Conservation (phyloP, 2,888 invertebrate species). For the Aphodius granarius region DNA sequence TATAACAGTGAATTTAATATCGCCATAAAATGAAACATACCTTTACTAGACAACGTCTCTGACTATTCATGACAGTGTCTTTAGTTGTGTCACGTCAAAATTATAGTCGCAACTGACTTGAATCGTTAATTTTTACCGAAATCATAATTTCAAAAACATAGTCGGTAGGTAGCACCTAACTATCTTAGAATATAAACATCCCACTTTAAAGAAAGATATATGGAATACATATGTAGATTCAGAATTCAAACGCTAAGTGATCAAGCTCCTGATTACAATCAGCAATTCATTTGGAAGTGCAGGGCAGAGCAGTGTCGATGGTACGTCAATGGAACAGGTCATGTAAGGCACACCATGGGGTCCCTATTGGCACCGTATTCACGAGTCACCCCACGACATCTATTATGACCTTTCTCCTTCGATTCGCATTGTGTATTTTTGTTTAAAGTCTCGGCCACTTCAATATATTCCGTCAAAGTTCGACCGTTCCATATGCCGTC, state of each 20-base stretch:
- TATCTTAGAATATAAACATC: too few relatives aligned
- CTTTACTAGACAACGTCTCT: too few relatives aligned
- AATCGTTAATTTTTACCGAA: too few relatives aligned
- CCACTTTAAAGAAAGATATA: too few relatives aligned
- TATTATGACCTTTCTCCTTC: conserved; percentile 48
- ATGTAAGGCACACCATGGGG: conserved; percentile 45
- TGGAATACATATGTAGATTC: not conserved
- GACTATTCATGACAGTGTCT: too few relatives aligned
- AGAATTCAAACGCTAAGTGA: not conserved
- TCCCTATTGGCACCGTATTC: conserved; percentile 48
- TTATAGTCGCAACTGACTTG: too few relatives aligned
- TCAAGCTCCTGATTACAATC: conserved; percentile 22
- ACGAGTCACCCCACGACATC: conserved; percentile 47
- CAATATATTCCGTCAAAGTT: conserved; percentile 28
- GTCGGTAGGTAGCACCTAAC: too few relatives aligned
- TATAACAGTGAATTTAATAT: not conserved
- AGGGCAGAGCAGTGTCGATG: conserved; percentile 45
- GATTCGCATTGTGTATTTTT: conserved; percentile 35
- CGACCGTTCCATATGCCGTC: not conserved
- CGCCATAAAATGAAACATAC: too few relatives aligned
- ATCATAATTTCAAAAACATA: too few relatives aligned
- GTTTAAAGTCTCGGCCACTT: conserved; percentile 30
- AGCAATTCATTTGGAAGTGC: conserved; percentile 18
- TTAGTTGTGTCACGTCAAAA: too few relatives aligned
- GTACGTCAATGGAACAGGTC: conserved; percentile 49